Evolutionary conservation across 2,888 invertebrate genomes (phyloP), one percentile per base, ranked within the genome.

Genomic region (Synanthedon formicaeformis): DNA sequence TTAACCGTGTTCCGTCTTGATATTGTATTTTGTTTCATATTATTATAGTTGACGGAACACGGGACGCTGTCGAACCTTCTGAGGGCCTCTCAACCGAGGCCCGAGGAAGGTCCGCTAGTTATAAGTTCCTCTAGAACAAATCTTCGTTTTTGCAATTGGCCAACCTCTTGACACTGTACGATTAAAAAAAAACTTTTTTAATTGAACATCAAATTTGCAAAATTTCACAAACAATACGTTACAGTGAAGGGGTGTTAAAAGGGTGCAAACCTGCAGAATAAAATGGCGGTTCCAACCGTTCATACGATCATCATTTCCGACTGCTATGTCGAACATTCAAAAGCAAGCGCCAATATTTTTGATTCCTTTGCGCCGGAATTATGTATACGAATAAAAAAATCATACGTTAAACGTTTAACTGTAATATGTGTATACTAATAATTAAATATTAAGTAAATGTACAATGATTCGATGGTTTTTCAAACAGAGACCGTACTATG

Each of bases 131-230:
- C 73, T 82, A 85, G 83, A 77, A 74, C 76, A 88, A 88, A 88
- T 84, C 88, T 88, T 88, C 88, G 88, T 88, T 88, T 88, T 88
- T 88, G 88, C 88, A 88, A 88, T 88, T 87, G 88, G 88, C 88
- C 88, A 87, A 80, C 86, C 85, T 83, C 84, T 81, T 75, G 69
- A 74, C 86, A 86, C 85, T 88, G 88, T 88, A 81, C 78, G 71
- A 79, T 56, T 54, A 53, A 58, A 63, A 67, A 58, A 69, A 73
- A 23, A 23, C 5, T 23, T 71, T 73, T 67, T 66, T 71, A 69
- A 69, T 66, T 71, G 56, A 58, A 61, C 64, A 58, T 65, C 64
- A 59, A 60, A 61, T 65, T 66, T 64, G 11, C 63, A 61, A 71
- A 73, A 69, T 69, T 65, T 41, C 66, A 58, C 62, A 66, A 65